Evolutionary conservation across 2,797 vertebrate genomes (phyloP).

Genomic region (Gallinago solitaria): DNA sequence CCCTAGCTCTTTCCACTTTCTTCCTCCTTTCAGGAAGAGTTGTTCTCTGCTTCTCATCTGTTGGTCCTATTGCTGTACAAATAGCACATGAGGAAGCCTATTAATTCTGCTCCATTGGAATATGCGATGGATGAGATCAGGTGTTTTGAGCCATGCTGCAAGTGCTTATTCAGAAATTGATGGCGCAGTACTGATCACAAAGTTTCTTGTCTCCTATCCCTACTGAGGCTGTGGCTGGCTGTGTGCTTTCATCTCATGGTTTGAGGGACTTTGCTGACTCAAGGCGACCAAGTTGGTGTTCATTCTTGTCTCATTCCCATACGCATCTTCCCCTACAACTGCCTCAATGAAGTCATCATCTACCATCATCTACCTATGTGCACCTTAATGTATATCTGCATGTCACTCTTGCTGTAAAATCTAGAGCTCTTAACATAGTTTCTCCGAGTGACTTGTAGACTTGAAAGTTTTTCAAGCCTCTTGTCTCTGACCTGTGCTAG

Average conservation of each 20-base stretch:
- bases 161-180: background rate
- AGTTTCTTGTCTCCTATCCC: background rate
- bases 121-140: accelerated
- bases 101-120: background rate
- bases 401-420: background rate
- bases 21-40: background rate
- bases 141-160: background rate
- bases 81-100: background rate
- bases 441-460: background rate
- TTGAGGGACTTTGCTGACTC: background rate
- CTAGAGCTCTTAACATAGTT: background rate
- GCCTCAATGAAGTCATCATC: background rate
- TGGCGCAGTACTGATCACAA: accelerated
- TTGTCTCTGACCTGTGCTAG: background rate
- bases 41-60: background rate
- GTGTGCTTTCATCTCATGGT: accelerated
- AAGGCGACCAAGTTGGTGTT: accelerated
- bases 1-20: background rate
- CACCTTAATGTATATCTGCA: background rate
- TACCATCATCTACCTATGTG: accelerated
- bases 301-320: background rate
- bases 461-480: background rate
- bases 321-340: background rate
- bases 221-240: background rate
- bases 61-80: background rate